A percentile compares a stretch with the other conserved stretches of the same genome.
Conservation (phyloP, 2,113 vertebrate genomes). For the Poecile atricapillus region DNA sequence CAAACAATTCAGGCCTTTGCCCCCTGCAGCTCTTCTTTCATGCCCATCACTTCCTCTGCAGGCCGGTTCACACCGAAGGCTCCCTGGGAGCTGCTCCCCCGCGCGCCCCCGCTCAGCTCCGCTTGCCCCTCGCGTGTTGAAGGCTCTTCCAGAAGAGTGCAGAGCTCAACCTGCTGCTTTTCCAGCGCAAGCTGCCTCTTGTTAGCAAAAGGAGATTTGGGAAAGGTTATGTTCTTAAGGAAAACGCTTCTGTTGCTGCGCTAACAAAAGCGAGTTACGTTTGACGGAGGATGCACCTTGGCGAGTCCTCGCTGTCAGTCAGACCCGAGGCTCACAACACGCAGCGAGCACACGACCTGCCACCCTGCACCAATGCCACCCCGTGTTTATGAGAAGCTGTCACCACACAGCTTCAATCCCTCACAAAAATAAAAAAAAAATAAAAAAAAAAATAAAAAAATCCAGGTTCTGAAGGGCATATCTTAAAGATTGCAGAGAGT, state of each 20-base stretch:
- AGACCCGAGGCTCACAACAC: not conserved
- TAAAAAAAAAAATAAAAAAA: not conserved
- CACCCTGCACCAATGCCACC: constrained; percentile 4
- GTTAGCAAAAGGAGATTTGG: not conserved
- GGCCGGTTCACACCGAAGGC: not conserved
- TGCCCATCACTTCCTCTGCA: fast-evolving
- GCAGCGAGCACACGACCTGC: not conserved
- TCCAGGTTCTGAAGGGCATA: constrained; percentile 62
- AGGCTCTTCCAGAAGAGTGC: not conserved
- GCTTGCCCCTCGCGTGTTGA: not conserved
- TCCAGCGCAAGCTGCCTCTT: not conserved
- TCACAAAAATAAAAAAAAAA: not conserved
- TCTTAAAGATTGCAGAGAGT: constrained; percentile 39
- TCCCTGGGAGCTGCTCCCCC: not conserved
- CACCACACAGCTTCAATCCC: not conserved
- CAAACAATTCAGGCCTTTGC: not conserved
- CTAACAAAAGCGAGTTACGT: not conserved
- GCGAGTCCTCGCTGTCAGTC: constrained; percentile 61
- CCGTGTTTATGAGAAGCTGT: not conserved
- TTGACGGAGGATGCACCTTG: constrained; percentile 53
- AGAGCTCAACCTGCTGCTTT: not conserved
- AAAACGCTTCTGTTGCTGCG: not conserved
- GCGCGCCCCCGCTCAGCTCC: not conserved
- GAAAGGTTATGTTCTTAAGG: not conserved
- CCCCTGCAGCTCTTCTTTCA: not conserved